Base-by-base conservation (phyloP, 2,113 vertebrate genomes). In the Pampusana beccarii region DNA sequence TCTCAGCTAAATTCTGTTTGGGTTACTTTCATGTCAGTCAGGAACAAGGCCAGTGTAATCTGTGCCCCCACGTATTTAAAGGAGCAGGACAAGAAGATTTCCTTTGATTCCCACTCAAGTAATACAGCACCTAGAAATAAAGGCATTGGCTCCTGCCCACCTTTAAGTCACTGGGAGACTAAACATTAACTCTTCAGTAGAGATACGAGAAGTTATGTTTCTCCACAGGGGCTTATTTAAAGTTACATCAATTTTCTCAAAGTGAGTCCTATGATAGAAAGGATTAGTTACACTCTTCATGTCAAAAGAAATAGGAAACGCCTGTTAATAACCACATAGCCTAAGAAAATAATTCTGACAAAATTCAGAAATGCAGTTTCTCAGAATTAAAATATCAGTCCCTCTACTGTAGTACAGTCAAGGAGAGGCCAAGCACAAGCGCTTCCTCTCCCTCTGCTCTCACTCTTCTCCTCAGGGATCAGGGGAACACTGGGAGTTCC, bases 1-100 rank as follows among this genome's bases (percentile, higher is more conserved):
- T 72, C 64, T 80, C 51, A 79, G 86, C 17, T 31, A 64, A 79
- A 78, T 80, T 86, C 42, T 75, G 21, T 88, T 86, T 69, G 75
- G 20, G 19, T 92, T 51, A 62, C 10, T 60, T 67, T 78, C 51
- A 33, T 44, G 34, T n/a, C 28, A 20, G 23, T 77, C 69, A 93
- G n/a, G 44, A 96, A 79, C 9, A 81, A 91, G 36, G 16, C 10
- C 33, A 14, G 31, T 46, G 42, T 50, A 77, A 57, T 83, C n/a
- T 62, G 33, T 71, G 38, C 23, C 42, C 20, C 10, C 26, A 29
- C 2, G 0, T 44, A 36, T 60, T 88, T 56, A 56, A 69, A 40
- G 31, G n/a, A 74, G 48, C 60, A 71, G 61, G 48, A 79, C 42
- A 65, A 57, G 0, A 81, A 44, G 57, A 86, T 57, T 91, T 88